These are phyloP conservation scores for Hippolais icterina DNA, from an alignment of 2,113 vertebrate genomes.

Conservation along the genomic window DNA sequence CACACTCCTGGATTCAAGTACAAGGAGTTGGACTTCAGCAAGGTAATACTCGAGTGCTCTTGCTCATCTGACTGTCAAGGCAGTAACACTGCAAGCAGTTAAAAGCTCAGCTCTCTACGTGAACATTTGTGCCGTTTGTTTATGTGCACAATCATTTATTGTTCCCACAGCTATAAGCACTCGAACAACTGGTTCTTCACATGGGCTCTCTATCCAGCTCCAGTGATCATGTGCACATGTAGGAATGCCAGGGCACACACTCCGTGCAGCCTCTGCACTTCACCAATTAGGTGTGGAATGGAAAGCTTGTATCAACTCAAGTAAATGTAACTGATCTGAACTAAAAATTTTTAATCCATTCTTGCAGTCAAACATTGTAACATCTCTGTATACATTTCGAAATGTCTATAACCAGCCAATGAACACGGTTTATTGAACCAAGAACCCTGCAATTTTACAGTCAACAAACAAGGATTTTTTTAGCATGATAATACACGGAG, in stretches of 20 bases:
- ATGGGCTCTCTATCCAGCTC: background rate
- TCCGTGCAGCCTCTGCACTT: background rate
- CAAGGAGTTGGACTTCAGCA: background rate
- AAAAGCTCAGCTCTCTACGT: background rate
- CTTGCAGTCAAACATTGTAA: background rate
- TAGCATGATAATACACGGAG: background rate
- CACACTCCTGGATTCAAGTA: background rate
- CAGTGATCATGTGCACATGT: background rate
- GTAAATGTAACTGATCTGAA: background rate
- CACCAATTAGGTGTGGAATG: background rate
- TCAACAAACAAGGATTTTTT: background rate
- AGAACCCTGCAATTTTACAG: background rate
- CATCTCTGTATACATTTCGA: background rate
- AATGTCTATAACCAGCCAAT: background rate
- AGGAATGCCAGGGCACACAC: background rate
- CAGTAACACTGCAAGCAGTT: background rate
- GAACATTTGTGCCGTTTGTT: conserved; percentile 3
- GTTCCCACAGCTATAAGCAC: conserved; percentile 13
- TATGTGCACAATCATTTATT: conserved; percentile 22
- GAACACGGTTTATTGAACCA: background rate
- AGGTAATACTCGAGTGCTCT: background rate
- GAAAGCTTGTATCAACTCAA: background rate
- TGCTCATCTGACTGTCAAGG: background rate
- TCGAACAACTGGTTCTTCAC: conserved; percentile 49
- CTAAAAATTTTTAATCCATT: background rate